A percentile compares a stretch with the other conserved stretches of the same genome.
Evolutionary conservation across 2,113 vertebrate genomes (phyloP).

Genomic region (Varanus salvator): DNA sequence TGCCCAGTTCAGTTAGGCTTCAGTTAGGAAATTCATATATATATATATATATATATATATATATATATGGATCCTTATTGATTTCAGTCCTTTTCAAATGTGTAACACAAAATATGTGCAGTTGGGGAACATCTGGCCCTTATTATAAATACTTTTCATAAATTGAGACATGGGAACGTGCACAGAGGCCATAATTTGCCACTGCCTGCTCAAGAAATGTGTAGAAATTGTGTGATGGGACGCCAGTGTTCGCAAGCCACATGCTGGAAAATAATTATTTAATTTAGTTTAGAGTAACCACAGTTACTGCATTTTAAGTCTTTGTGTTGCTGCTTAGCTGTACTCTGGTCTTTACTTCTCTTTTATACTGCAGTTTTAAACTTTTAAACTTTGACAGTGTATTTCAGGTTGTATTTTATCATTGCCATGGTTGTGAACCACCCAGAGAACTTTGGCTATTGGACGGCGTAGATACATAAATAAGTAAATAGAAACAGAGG

Average conservation of each 20-base stretch:
- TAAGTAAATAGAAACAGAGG: too few relatives aligned
- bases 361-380: too few relatives aligned
- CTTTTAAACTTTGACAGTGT: too few relatives aligned
- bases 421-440: too few relatives aligned
- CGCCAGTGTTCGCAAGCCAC: slow-evolving; percentile 24
- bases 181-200: slow-evolving; percentile 1
- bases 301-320: too few relatives aligned
- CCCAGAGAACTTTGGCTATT: too few relatives aligned
- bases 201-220: slow-evolving; percentile 40
- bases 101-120: slow-evolving; percentile 54
- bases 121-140: slow-evolving; percentile 64
- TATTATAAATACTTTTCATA: slow-evolving; percentile 59
- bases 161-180: slow-evolving; percentile 53
- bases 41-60: not conserved
- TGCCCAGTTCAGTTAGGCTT: not conserved
- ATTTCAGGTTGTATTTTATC: too few relatives aligned
- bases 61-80: slow-evolving; percentile 13
- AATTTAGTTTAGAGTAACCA: not conserved
- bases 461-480: too few relatives aligned
- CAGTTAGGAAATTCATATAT: not conserved
- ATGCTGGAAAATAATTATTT: not conserved
- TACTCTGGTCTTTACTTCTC: too few relatives aligned
- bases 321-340: too few relatives aligned
- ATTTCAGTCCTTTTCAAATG: slow-evolving; percentile 57
- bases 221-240: slow-evolving; percentile 43